phyloP scores from a whole-genome alignment of 2,797 vertebrate species.

The Gila robusta region DNA sequence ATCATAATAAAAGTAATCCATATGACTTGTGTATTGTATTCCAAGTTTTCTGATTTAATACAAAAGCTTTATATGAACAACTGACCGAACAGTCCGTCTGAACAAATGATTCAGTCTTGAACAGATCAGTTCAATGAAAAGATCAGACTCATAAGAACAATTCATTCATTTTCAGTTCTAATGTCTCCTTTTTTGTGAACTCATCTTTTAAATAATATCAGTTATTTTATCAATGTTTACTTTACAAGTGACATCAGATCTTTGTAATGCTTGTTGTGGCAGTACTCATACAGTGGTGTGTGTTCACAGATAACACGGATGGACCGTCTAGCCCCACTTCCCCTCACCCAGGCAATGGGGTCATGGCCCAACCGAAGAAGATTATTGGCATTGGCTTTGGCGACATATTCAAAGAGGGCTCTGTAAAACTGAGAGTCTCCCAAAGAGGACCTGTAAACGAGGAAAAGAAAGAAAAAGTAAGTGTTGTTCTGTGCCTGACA shows the following conservation, averaged over 20 bases:
- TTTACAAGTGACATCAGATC: background rate
- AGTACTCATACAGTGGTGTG: slow-evolving; percentile 12
- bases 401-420: slow-evolving; percentile 95
- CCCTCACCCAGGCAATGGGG: slow-evolving; percentile 76
- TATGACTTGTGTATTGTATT: background rate
- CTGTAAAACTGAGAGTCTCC: slow-evolving; percentile 83
- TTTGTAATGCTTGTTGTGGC: background rate
- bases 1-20: background rate
- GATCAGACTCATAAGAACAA: too few species aligned
- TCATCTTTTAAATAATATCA: background rate
- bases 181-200: background rate
- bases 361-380: slow-evolving; percentile 90
- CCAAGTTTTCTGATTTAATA: background rate
- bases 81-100: background rate
- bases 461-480: slow-evolving; percentile 92
- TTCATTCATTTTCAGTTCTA: background rate
- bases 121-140: background rate
- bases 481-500: slow-evolving; percentile 32
- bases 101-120: background rate
- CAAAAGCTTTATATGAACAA: background rate
- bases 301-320: slow-evolving; percentile 53
- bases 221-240: background rate
- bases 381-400: slow-evolving; percentile 92
- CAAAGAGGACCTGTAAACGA: slow-evolving; percentile 66
- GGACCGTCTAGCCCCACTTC: slow-evolving; percentile 51